Percentiles rank a stretch among this genome's conserved stretches.
These are phyloP conservation scores for Platycnemis pennipes DNA, from an alignment of 2,888 invertebrate species.

Conservation along the genomic window DNA sequence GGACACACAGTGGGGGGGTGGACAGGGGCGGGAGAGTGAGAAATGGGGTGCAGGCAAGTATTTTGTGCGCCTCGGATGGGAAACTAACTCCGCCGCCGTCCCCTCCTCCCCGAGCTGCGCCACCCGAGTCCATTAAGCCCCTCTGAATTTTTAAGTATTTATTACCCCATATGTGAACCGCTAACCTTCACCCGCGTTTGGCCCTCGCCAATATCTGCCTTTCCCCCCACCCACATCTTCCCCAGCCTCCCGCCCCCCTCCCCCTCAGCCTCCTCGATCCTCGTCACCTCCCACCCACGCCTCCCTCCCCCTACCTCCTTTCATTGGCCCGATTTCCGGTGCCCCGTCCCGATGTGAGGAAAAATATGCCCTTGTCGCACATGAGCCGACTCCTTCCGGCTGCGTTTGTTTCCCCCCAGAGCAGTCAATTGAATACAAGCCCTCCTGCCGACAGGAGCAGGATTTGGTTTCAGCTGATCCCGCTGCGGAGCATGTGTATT, in stretches of 20 bases:
- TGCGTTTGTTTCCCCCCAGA: neutral
- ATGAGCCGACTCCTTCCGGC: neutral
- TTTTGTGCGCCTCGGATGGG: slow-evolving; percentile 42
- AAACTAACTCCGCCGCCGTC: slow-evolving; percentile 37
- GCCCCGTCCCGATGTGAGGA: neutral
- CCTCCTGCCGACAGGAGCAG: too few relatives aligned
- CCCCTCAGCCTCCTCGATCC: neutral
- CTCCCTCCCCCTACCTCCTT: neutral
- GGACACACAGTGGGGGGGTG: neutral
- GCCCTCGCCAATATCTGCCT: neutral
- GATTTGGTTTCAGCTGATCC: too few relatives aligned
- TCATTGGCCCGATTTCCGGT: neutral
- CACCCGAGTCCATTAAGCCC: slow-evolving; percentile 48
- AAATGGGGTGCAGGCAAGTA: neutral
- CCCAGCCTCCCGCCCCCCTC: neutral
- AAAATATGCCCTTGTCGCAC: neutral
- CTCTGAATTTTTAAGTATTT: slow-evolving; percentile 54
- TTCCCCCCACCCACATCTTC: neutral
- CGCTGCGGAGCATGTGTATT: too few relatives aligned
- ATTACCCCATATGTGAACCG: slow-evolving; percentile 48
- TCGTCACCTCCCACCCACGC: neutral
- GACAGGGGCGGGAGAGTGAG: neutral
- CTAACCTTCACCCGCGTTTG: slow-evolving; percentile 19
- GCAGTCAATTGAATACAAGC: too few relatives aligned
- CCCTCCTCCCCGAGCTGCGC: neutral